Evolutionary conservation across 2,113 vertebrate species (phyloP), one percentile per base, ranked within the genome.

Genomic region (Saccopteryx leptura): DNA sequence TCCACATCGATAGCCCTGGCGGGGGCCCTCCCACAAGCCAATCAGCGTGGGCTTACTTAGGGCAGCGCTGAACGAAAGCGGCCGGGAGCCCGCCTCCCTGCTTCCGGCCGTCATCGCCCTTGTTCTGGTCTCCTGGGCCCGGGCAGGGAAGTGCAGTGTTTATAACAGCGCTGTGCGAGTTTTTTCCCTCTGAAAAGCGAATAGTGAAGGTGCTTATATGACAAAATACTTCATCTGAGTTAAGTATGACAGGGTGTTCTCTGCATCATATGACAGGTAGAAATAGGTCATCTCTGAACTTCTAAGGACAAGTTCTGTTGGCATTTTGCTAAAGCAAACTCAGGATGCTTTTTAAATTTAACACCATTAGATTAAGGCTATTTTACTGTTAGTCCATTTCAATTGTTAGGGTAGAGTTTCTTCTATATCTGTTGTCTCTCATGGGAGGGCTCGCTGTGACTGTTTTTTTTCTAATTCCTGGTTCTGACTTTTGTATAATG

Each of bases 81-180:
- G 39, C 31, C 5, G 7, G 4, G 5, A 23, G 46, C 4, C 19
- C 8, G 26, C 5, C 39, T 19, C 23, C 50, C 60, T 0, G 52
- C 14, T 13, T 58, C 39, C 0, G 1, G 3, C 14, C 0, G 4
- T 5, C 0, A 1, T 15, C 0, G 24, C 3, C 2, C 0, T 3
- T 0, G 26, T 7, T 2, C 5, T 1, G 63, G 65, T 3, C 58
- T 85, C 14, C 28, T 6, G 26, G 1, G 0, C 31, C 0, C 0
- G 3, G 9, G 50, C 9, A 3, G 4, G 7, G 17, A 0, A 15
- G 50, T 0, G 0, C 2, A 7, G 39, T 11, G 1, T 33, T 23
- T 4, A 2, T 2, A 69, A 4, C 9, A 26, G 28, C 2, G 1
- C 7, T 8, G 31, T 10, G 5, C 56, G 19, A 10, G 3, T 7